A percentile compares a stretch with the other conserved stretches of the same genome.
Conservation (phyloP, 2,113 vertebrate species). For the Crotalus helleri region DNA sequence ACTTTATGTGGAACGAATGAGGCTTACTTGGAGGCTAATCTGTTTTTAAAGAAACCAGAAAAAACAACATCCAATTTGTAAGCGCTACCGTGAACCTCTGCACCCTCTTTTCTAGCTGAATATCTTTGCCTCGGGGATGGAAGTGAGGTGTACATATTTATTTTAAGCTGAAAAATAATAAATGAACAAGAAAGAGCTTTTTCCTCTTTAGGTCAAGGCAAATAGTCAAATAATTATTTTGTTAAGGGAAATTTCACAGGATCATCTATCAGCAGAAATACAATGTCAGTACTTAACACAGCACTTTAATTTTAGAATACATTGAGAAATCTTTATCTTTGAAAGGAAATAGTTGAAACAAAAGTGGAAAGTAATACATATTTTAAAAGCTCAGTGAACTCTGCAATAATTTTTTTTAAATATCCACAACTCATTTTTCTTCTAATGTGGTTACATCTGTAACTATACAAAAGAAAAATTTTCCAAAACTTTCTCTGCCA, state of each 20-base stretch:
- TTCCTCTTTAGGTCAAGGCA: neutral
- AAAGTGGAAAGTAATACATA: neutral
- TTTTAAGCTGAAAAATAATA: neutral
- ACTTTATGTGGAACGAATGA: neutral
- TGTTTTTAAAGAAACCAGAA: neutral
- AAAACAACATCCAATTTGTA: neutral
- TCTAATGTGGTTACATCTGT: neutral
- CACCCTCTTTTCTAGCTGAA: neutral
- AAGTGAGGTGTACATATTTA: neutral
- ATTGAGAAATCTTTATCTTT: neutral
- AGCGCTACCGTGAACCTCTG: neutral
- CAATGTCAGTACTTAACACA: neutral
- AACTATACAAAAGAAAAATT: neutral
- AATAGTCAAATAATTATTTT: neutral
- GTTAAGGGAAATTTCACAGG: neutral
- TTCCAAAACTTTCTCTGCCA: neutral
- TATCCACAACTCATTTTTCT: neutral
- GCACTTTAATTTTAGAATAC: neutral
- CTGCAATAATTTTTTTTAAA: neutral
- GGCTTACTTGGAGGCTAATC: neutral
- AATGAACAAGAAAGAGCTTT: neutral
- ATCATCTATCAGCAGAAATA: neutral
- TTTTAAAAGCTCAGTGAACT: neutral
- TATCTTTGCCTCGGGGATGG: neutral
- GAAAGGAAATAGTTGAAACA: neutral